Evolutionary conservation across 1,140 invertebrate genomes (phyloP), one percentile per base, ranked within the genome.

Genomic region (Monomorium pharaonis): DNA sequence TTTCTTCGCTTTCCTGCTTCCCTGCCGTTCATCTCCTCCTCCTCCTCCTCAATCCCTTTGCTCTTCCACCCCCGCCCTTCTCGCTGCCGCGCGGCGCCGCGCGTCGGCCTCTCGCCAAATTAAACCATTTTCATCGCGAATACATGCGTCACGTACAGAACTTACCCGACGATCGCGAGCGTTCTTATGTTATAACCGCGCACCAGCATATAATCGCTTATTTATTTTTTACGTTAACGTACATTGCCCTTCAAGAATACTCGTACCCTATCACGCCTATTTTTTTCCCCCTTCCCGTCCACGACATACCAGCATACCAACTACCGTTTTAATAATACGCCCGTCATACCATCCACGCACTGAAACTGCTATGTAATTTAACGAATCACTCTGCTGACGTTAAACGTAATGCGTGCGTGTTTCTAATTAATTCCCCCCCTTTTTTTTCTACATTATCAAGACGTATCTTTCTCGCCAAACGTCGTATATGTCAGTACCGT

Each of bases 401-500:
- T 63, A 78, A 81, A 70, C 42, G 67, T 54, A 69, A 77, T 85
- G 90, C 80, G 88, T 72, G 84, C 84, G 88, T 85, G 70, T 74
- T 76, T 90, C 70, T 81, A 67, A 90, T 81, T 87, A 87, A 86
- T 75, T 65, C 47, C 54, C 47, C 54, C 47, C 44, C 90, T 92
- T 93, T 91, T 91, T 92, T 92, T 92, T 92, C 90, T 91, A 85
- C 89, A 94, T 88, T 93, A 92, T 89, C 92, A 92, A 94, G 93
- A 94, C 92, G 91, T 93, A 92, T 85, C 87, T 92, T 90, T 91
- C 90, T 92, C 69, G 56, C 90, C 91, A 85, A 94, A 93, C 89
- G 93, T 94, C 94, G 93, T 94, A 94, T 93, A 93, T 92, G 91
- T 94, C 93, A 92, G 93, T 95, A 94, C 93, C 93, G 92, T 94